Evolutionary conservation across 2,888 invertebrate species (phyloP), one percentile per base, ranked within the genome.

Genomic region (Xylocampa areola): DNA sequence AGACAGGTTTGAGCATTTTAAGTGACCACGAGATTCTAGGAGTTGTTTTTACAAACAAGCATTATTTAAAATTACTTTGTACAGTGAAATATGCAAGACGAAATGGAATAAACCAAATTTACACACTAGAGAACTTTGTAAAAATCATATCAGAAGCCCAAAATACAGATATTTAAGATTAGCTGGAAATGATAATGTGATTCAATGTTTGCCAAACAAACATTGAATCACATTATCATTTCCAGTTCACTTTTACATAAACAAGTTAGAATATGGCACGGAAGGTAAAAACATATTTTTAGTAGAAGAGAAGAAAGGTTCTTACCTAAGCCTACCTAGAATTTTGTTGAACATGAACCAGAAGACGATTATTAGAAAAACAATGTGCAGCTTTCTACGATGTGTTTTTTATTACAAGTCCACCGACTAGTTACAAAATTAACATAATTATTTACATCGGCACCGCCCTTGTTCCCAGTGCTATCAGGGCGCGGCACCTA

Each of bases 391-490:
- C 16, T 17, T 40, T 40, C 37, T 19, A 13, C 33, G n/a, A 16
- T 8, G 13, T 11, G 4, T n/a, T n/a, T 11, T 11, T 7, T 11
- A 16, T 2, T 39, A 39, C 27, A 45, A 45, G 41, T 16, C 19
- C 17, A 32, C 21, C 10, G 17, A 17, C 29, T 43, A 48, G 32
- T 54, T 57, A 64, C 32, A 53, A 53, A 68, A 64, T 68, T 64
- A 60, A 44, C 51, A 47, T 68, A 47, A 40, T 14, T 58, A 61
- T n/a, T n/a, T n/a, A n/a, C n/a, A 36, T 60, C 48, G 41, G 55
- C 40, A 63, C 47, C 45, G 59, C 52, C 68, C 75, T 61, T 64
- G 49, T 71, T 73, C 64, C 58, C 58, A 35, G 27, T 57, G 49
- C 40, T 30, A 25, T 17, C 33, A 53, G 54, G 68, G 58, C 41